Base-by-base conservation (phyloP, 2,888 invertebrate genomes). In the Cheilosia impressa region DNA sequence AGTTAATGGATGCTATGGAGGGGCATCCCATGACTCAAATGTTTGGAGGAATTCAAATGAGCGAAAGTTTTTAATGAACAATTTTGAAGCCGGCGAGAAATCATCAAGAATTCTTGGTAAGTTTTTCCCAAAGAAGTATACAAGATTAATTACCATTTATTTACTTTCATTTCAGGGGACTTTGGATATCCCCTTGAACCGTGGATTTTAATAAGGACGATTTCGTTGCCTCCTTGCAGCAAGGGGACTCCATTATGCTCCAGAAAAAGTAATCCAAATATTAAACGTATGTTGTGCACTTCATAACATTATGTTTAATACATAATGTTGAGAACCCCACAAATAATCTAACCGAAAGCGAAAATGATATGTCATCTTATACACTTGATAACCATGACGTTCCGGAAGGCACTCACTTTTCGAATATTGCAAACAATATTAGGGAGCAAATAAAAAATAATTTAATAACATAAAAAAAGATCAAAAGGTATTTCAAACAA, bases 201-300 rank as follows among this genome's bases (percentile, higher is more conserved):
- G 45, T 47, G 10, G 52, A 52, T 52, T 22, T 52, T 52, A 24
- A 52, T 24, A 47, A 47, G 47, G 47, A 47, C 38, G 47, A 47
- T 47, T 47, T 47, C 19, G 47, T 17, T 47, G 47, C 19, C 19
- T 47, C 47, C 19, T 47, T 17, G 47, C 24, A 2, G 24, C 24
- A 24, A 24, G 24, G 24, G 24, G 2, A 24, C 24, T 24, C 24
- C 24, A 24, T 15, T 13, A n/a, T n/a, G 22, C 19, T 19, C 22
- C 22, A 22, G 52, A 52, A 19, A 52, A 52, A 52, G 52, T 52
- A 2, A 19, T 52, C 2, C 24, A 52, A 52, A 27, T 52, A 1
- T 15, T 24, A 27, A 52, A 52, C 15, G 52, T 27, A 24, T 52
- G 24, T 52, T 52, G 52, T 52, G 38, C 38, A 41, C 38, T 41